phyloP scores from a whole-genome alignment of 2,888 invertebrate genomes.

The Camptogramma bilineatum region DNA sequence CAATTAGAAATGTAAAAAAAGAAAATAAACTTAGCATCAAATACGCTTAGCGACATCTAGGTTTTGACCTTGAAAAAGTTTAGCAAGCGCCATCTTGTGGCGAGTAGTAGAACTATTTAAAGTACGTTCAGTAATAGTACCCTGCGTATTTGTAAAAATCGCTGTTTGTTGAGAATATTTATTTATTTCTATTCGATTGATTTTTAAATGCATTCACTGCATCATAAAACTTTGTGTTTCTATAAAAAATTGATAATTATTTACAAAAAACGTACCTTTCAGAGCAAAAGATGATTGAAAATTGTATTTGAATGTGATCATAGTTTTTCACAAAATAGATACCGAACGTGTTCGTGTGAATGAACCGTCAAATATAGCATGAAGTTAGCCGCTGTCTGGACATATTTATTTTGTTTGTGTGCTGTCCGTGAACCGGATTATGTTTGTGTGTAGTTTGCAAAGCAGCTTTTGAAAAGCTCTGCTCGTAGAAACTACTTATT shows the following conservation, averaged over 20 bases:
- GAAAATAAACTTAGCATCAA: too few relatives aligned
- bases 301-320: neutral
- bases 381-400: slow-evolving; percentile 78
- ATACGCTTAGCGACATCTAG: slow-evolving; percentile 15
- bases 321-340: slow-evolving; percentile 31
- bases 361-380: slow-evolving; percentile 77
- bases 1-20: neutral
- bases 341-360: slow-evolving; percentile 66
- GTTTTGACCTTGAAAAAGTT: neutral
- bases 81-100: slow-evolving; percentile 46
- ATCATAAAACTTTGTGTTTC: too few relatives aligned
- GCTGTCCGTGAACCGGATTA: slow-evolving; percentile 62
- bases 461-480: slow-evolving; percentile 56
- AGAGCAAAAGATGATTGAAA: neutral
- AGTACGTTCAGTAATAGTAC: slow-evolving; percentile 17
- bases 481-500: slow-evolving; percentile 20
- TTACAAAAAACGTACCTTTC: neutral
- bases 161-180: neutral
- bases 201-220: too few relatives aligned
- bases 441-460: slow-evolving; percentile 39
- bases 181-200: neutral
- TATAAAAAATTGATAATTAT: neutral
- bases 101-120: slow-evolving; percentile 39
- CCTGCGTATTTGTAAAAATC: neutral
- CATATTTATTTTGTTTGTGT: slow-evolving; percentile 57